These are phyloP conservation scores for Eristalis arbustorum DNA, from an alignment of 2,888 invertebrate species.

Conservation along the genomic window DNA sequence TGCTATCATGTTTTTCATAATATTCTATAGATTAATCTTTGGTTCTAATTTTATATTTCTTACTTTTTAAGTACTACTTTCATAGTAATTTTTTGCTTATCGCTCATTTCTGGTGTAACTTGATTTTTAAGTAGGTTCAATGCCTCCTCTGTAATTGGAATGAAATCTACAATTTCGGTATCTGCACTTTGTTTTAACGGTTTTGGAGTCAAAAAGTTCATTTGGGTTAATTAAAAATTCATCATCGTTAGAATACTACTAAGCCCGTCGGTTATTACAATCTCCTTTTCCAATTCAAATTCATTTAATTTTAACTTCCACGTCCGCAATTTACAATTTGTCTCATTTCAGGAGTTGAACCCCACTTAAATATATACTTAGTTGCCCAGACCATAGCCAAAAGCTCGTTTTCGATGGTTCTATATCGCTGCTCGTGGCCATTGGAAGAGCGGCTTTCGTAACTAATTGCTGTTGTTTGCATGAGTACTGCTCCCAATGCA, in stretches of 20 bases:
- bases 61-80: background rate
- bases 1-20: too few species aligned
- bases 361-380: constrained; percentile 69
- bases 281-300: constrained; percentile 14
- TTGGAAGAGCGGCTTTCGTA: background rate
- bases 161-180: constrained; percentile 59
- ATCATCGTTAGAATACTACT: background rate
- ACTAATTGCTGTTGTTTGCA: background rate
- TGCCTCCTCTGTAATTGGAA: constrained; percentile 2
- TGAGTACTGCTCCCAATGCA: too few species aligned
- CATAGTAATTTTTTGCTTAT: background rate
- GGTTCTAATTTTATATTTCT: background rate
- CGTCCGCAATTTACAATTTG: constrained; percentile 72
- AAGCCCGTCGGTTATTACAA: background rate
- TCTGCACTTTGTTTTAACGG: background rate
- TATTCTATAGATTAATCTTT: background rate
- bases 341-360: constrained; percentile 71
- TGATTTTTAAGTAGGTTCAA: constrained; percentile 4
- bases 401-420: constrained; percentile 2
- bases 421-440: background rate
- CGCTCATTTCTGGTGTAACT: background rate
- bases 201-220: too few species aligned
- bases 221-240: background rate
- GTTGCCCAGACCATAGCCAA: constrained; percentile 71
- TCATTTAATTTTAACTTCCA: constrained; percentile 74